Percentiles rank a stretch among this genome's conserved stretches.
phyloP scores from a whole-genome alignment of 2,888 invertebrate species.

The Koerneria pararmatus region DNA sequence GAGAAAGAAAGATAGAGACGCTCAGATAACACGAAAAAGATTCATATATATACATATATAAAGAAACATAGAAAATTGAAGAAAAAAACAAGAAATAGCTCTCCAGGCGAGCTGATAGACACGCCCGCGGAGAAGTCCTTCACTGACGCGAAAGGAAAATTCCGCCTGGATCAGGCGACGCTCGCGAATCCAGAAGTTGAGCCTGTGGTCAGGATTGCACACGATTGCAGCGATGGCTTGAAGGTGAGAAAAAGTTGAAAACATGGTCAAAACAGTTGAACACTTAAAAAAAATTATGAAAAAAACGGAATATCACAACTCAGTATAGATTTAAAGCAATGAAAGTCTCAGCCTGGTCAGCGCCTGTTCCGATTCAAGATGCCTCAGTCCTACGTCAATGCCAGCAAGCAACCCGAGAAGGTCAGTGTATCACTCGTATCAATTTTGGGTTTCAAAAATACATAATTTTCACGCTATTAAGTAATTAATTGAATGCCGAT shows the following conservation, averaged over 20 bases:
- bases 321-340: not conserved
- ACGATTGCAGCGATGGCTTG: constrained; percentile 21
- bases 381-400: constrained; percentile 8
- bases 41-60: too few species aligned
- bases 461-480: too few species aligned
- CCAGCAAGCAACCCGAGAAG: constrained; percentile 8
- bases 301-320: not conserved
- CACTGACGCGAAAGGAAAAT: constrained; percentile 19
- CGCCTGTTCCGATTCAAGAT: constrained; percentile 23
- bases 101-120: constrained; percentile 21
- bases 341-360: constrained; percentile 14
- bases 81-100: not conserved
- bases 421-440: too few species aligned
- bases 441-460: too few species aligned
- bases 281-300: too few species aligned
- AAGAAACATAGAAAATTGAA: not conserved
- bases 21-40: too few species aligned
- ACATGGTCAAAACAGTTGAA: not conserved
- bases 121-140: constrained; percentile 15
- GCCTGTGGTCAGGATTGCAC: constrained; percentile 20
- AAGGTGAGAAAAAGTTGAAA: constrained; percentile 11
- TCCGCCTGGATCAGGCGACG: constrained; percentile 17
- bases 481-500: too few species aligned
- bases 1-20: not conserved
- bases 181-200: constrained; percentile 4